Conservation (phyloP, 2,113 vertebrate species). For the Clarias macrocephalus region DNA sequence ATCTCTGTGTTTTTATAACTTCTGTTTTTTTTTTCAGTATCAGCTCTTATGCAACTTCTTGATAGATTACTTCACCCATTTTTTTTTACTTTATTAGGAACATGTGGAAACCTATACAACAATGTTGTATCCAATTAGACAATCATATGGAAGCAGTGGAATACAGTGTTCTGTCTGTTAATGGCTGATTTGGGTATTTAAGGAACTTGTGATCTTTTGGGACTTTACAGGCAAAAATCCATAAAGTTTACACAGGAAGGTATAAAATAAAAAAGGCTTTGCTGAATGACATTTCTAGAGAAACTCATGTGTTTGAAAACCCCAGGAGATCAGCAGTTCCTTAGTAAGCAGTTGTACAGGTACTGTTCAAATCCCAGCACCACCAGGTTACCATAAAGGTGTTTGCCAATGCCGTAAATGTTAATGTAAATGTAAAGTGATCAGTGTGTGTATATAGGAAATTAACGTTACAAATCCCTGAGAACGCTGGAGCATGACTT, state of each 20-base stretch:
- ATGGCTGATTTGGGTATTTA: not conserved
- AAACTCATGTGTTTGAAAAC: not conserved
- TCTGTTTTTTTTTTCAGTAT: conserved; percentile 17
- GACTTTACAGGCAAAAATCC: not conserved
- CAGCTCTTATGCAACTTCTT: not conserved
- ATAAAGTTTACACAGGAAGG: not conserved
- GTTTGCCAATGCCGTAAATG: no score
- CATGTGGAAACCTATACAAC: not conserved
- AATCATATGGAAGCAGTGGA: not conserved
- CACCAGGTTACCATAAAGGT: no score
- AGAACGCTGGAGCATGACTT: not conserved
- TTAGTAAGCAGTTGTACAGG: not conserved
- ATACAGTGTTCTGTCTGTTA: not conserved
- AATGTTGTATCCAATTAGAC: not conserved
- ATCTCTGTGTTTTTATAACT: conserved; percentile 24
- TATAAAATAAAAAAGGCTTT: not conserved
- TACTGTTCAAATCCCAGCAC: no score
- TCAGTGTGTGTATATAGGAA: not conserved
- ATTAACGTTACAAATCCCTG: not conserved
- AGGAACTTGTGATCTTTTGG: not conserved
- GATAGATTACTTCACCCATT: not conserved
- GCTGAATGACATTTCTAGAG: not conserved
- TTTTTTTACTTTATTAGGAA: not conserved
- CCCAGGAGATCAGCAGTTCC: not conserved
- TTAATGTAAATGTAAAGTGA: not conserved